Base-by-base conservation (phyloP, 2,888 invertebrate genomes). In the Lasioglossum oenotherae region DNA sequence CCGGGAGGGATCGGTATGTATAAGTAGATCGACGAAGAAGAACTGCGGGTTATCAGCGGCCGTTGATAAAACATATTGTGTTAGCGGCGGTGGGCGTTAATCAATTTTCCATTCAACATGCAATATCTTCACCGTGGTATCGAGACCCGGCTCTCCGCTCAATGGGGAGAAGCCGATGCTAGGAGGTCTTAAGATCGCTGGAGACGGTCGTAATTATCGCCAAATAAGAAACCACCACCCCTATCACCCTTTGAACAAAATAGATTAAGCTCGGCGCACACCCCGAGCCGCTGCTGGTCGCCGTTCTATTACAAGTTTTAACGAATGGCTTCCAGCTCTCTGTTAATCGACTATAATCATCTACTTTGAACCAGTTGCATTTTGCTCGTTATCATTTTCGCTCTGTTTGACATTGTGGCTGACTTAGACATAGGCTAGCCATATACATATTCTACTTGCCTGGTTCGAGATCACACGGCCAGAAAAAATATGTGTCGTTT, bases 181-280 rank as follows among this genome's bases (percentile, higher is more conserved):
- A n/a, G 49, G 31, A 73, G 77, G 81, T 88, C 74, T 80, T 57
- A 78, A 84, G 87, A 87, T 79, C 81, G 64, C 60, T 38, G 80
- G n/a, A 35, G 79, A 73, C 46, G 69, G 46, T 93, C 84, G 91
- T 92, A 92, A 93, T 93, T 93, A 93, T 93, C 88, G 87, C 80
- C 88, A 90, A 92, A 92, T 92, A 91, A 92, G 90, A 87, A 89
- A 90, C 79, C 67, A 69, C 49, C 75, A 31, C 19, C 19, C 19
- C 31, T 31, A 12, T 31, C n/a, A 8, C 19, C 82, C 76, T 35
- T 44, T 83, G 74, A 83, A 87, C 86, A 80, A 90, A 82, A 86
- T 87, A 78, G n/a, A 69, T 69, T 12, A 12, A 69, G 53, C 74
- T 74, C 5, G 76, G 57, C 79, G 80, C 73, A 86, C 87, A 91